Evolutionary conservation across 2,797 vertebrate species (phyloP).

Genomic region (Liparis tanakae): DNA sequence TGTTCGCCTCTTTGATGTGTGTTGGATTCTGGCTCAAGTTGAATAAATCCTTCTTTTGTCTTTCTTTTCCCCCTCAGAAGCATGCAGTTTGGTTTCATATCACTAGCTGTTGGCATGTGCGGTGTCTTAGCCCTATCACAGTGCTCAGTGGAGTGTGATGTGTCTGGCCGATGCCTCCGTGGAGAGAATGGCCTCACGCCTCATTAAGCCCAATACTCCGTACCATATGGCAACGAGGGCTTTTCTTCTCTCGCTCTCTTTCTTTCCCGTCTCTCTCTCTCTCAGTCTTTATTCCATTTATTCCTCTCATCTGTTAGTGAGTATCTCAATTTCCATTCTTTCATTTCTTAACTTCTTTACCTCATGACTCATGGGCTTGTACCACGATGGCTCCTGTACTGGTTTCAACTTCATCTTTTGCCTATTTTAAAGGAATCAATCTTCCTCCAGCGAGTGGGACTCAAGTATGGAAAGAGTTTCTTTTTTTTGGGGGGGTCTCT

Average conservation of each 20-base stretch:
- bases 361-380: slow-evolving; percentile 35
- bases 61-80: slow-evolving; percentile 38
- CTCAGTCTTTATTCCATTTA: slow-evolving; percentile 59
- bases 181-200: slow-evolving; percentile 74
- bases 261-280: slow-evolving; percentile 33
- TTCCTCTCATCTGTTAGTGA: slow-evolving; percentile 63
- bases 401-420: slow-evolving; percentile 20
- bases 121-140: slow-evolving; percentile 73
- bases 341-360: slow-evolving; percentile 6
- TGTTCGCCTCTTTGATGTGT: slow-evolving; percentile 31
- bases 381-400: slow-evolving; percentile 6
- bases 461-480: slow-evolving; percentile 40
- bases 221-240: slow-evolving; percentile 77
- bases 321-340: slow-evolving; percentile 37
- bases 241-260: slow-evolving; percentile 50
- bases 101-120: slow-evolving; percentile 64
- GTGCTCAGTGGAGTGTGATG: slow-evolving; percentile 72
- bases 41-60: slow-evolving; percentile 20
- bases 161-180: slow-evolving; percentile 69
- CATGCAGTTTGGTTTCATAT: slow-evolving; percentile 64
- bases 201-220: slow-evolving; percentile 79
- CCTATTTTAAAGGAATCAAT: slow-evolving; percentile 40
- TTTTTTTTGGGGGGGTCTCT: slow-evolving; percentile 19
- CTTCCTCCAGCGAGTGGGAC: slow-evolving; percentile 20
- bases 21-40: slow-evolving; percentile 19